phyloP scores from a whole-genome alignment of 2,113 vertebrate species.

The Corythaeola cristata region DNA sequence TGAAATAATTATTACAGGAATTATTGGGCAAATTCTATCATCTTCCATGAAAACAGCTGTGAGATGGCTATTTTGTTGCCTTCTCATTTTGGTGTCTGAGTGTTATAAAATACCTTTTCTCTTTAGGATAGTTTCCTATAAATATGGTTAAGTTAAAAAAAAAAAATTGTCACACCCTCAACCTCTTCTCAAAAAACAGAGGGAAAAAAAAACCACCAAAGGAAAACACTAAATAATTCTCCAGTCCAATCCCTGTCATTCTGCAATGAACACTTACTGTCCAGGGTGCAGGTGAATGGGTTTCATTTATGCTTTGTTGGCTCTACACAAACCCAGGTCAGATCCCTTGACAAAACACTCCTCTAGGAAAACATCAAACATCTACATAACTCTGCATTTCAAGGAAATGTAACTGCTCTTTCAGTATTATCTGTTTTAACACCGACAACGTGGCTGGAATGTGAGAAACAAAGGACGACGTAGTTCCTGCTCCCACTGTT shows the following conservation, averaged over 20 bases:
- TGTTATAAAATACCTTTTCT: not conserved
- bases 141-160: not conserved
- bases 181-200: not conserved
- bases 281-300: not conserved
- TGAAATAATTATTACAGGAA: not conserved
- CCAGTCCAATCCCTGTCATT: not conserved
- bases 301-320: not conserved
- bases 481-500: not conserved
- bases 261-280: not conserved
- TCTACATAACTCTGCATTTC: not conserved
- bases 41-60: not conserved
- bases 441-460: not conserved
- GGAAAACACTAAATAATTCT: not conserved
- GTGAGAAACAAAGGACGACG: not conserved
- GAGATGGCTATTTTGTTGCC: not conserved
- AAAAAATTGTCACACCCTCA: not conserved
- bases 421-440: not conserved
- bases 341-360: not conserved
- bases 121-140: not conserved
- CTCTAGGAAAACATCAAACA: not conserved
- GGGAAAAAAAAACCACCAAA: fast-evolving
- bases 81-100: not conserved
- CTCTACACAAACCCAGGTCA: not conserved
- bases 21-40: not conserved
- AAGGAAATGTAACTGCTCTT: not conserved